These are phyloP conservation scores for Buceros bicornis DNA, from an alignment of 2,797 vertebrate species.

Conservation along the genomic window DNA sequence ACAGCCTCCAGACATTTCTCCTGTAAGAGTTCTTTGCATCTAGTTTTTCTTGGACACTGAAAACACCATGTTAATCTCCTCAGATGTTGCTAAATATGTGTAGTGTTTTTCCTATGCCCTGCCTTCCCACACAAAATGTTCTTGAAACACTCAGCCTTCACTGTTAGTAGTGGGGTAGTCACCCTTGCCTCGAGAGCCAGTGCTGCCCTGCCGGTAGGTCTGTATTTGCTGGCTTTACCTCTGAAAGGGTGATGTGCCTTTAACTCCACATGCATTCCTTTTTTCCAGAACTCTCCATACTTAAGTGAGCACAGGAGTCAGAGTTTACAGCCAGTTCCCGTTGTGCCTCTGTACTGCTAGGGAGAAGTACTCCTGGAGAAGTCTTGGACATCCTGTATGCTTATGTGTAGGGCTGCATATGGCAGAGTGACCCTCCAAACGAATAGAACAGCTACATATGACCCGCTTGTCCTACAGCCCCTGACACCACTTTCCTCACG, in stretches of 20 bases:
- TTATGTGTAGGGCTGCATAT: not conserved
- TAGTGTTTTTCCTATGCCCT: fast-evolving
- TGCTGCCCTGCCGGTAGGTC: not conserved
- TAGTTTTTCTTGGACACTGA: not conserved
- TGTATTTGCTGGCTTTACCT: not conserved
- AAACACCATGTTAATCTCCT: not conserved
- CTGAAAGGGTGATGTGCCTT: not conserved
- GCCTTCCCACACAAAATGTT: not conserved
- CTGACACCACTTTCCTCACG: not conserved
- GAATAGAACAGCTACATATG: not conserved
- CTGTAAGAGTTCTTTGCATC: not conserved
- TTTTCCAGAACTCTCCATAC: not conserved
- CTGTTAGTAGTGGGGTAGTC: not conserved
- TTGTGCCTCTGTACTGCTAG: not conserved
- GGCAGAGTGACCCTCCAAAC: not conserved
- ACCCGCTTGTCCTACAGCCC: not conserved
- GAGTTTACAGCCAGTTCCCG: not conserved
- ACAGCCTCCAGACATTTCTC: not conserved
- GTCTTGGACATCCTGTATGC: fast-evolving
- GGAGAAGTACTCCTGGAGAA: not conserved
- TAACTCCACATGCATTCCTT: not conserved
- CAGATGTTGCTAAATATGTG: not conserved
- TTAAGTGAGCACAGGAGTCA: not conserved
- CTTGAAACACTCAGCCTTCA: not conserved
- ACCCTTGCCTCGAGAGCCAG: not conserved